A percentile compares a stretch with the other conserved stretches of the same genome.
phyloP scores from a whole-genome alignment of 2,888 invertebrate genomes.

The Hyppa rectilinea region DNA sequence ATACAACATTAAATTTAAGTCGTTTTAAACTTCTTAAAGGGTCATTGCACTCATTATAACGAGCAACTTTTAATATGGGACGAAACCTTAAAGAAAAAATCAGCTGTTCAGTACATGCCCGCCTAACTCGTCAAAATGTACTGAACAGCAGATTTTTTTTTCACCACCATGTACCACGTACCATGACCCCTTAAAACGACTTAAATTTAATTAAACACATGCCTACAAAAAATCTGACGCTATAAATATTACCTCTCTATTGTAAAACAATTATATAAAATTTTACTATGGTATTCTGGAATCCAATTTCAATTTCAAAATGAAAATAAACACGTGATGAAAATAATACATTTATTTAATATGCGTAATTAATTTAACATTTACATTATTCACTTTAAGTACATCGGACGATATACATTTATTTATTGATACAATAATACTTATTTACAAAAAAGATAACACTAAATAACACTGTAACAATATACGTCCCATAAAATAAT shows the following conservation, averaged over 20 bases:
- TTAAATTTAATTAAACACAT: neutral
- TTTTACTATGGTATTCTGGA: neutral
- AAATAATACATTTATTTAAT: constrained; percentile 63
- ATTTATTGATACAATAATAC: constrained; percentile 69
- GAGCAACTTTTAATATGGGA: too few species aligned
- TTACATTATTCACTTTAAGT: constrained; percentile 62
- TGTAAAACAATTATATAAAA: neutral
- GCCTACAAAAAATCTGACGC: neutral
- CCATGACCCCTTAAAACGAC: too few species aligned
- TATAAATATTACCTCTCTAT: neutral
- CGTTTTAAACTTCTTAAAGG: too few species aligned
- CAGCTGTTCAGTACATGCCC: too few species aligned
- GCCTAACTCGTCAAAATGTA: too few species aligned
- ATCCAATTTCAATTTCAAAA: constrained; percentile 3
- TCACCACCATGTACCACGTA: too few species aligned
- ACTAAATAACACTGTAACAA: constrained; percentile 81
- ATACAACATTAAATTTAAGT: too few species aligned
- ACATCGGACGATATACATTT: constrained; percentile 63
- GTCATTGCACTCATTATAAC: too few species aligned
- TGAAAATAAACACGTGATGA: constrained; percentile 30
- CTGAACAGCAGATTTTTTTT: too few species aligned
- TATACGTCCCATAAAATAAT: constrained; percentile 79
- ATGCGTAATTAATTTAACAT: constrained; percentile 57
- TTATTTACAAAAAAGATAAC: constrained; percentile 76
- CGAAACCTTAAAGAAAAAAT: too few species aligned